Conservation (phyloP, 53 echinoderm and acorn worm genomes). For the Stichopus horrens region DNA sequence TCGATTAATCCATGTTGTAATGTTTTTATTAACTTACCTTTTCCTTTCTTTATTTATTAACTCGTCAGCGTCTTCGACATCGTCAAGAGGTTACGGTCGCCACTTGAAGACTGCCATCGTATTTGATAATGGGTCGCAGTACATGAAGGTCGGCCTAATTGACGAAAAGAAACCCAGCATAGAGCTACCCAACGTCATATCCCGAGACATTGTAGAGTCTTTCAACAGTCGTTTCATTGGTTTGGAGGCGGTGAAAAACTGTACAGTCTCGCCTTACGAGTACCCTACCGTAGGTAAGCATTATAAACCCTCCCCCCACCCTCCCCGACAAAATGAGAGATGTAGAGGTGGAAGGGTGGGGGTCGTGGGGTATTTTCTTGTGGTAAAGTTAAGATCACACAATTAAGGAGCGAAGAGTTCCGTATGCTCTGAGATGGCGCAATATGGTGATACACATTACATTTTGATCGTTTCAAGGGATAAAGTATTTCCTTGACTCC, state of each 20-base stretch:
- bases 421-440: too few species aligned
- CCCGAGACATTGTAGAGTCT: slow-evolving; percentile 21
- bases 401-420: too few species aligned
- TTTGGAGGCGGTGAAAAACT: slow-evolving; percentile 44
- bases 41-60: background rate
- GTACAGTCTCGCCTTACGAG: slow-evolving; percentile 23
- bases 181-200: slow-evolving; percentile 64
- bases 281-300: slow-evolving; percentile 33
- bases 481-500: too few species aligned
- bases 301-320: background rate
- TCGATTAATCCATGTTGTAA: too few species aligned
- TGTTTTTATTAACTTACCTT: background rate
- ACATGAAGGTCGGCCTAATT: slow-evolving; percentile 79
- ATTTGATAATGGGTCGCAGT: slow-evolving; percentile 84
- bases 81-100: slow-evolving; percentile 28
- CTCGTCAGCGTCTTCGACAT: background rate
- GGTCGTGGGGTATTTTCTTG: too few species aligned
- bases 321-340: too few species aligned
- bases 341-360: too few species aligned
- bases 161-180: slow-evolving; percentile 68
- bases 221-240: slow-evolving; percentile 40
- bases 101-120: slow-evolving; percentile 71
- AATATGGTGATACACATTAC: too few species aligned
- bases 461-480: too few species aligned
- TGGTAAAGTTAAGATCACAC: too few species aligned